These are phyloP conservation scores for Pollenia amentaria DNA, from an alignment of 2,888 invertebrate genomes.

Conservation along the genomic window DNA sequence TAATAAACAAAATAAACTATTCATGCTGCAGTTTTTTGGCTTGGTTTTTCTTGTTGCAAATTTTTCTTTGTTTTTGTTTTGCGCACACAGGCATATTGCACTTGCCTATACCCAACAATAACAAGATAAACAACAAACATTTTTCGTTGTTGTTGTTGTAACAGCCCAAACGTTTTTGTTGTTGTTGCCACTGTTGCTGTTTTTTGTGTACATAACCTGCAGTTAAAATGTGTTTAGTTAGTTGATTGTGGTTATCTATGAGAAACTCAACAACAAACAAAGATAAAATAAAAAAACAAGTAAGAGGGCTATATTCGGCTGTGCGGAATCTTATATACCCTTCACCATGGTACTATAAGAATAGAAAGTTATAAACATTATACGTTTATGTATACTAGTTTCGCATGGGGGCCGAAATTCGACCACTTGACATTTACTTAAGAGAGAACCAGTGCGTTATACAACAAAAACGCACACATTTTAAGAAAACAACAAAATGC, in stretches of 20 bases:
- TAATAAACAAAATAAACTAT: background rate
- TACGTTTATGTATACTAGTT: no score
- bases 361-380: no score
- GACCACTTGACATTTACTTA: no score
- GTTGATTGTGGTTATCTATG: background rate
- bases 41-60: background rate
- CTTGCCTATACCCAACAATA: background rate
- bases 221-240: background rate
- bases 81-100: background rate
- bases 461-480: no score
- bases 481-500: no score
- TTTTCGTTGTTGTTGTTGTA: background rate
- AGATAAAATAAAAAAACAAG: background rate
- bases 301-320: conserved; percentile 8
- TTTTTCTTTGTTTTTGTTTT: background rate
- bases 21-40: background rate
- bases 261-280: conserved; percentile 38
- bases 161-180: no score
- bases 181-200: background rate
- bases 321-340: conserved; percentile 22
- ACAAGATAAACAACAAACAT: background rate
- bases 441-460: no score
- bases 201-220: conserved; percentile 36
- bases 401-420: no score
- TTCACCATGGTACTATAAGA: background rate